Evolutionary conservation across 2,888 invertebrate species (phyloP), one percentile per base, ranked within the genome.

Genomic region (Gastracanthus pulcherrimus): DNA sequence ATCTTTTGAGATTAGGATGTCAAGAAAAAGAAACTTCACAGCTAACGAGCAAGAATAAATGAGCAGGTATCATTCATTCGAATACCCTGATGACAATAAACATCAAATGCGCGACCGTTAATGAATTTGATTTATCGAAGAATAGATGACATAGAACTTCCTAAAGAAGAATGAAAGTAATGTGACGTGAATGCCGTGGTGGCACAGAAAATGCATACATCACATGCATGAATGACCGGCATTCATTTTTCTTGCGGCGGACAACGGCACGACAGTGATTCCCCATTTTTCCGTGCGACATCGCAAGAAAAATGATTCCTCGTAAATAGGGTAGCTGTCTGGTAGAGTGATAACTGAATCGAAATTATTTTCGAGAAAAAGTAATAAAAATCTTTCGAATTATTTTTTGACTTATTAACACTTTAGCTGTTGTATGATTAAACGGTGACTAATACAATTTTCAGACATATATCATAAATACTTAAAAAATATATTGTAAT

Each of bases 61-160:
- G 55, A 11, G 9, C 9, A 23, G 2, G 51, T 9, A 55, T 55
- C 55, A 26, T 26, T 26, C 41, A 9, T n/a, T n/a, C n/a, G n/a
- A n/a, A n/a, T n/a, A n/a, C n/a, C n/a, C 7, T 13, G 5, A 31
- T 60, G 60, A 60, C 60, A 60, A 31, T 29, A 60, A 60, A 60
- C 16, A 29, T 29, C 2, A 29, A 34, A 29, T 6, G 29, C 29
- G 41, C 1, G 55, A 60, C 34, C 60, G n/a, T 34, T 60, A 34
- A 60, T 41, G 66, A 66, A 66, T 66, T 66, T 66, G 66, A 66
- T 66, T 66, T 38, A 38, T 66, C 55, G 26, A 26, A 26, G 23
- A 55, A 26, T 66, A 16, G 23, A 41, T 41, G 66, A 16, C 38
- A 26, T 26, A 66, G 26, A 66, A 66, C 11, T 1, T 16, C n/a